A percentile compares a stretch with the other conserved stretches of the same genome.
Evolutionary conservation across 2,888 invertebrate species (phyloP).

Genomic region (Tiliacea citrago): DNA sequence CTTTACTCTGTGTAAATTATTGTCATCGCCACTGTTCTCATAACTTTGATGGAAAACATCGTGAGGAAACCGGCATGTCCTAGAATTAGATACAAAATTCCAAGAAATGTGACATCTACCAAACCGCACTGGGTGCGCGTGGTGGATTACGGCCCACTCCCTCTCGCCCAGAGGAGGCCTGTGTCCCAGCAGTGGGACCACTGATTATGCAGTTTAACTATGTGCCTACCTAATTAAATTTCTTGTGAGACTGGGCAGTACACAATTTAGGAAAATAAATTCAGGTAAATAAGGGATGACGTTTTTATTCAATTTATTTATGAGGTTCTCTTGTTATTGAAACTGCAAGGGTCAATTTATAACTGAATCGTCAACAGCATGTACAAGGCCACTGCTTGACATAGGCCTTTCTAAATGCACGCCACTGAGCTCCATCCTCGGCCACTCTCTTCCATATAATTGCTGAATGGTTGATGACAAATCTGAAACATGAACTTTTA

Average conservation of each 20-base stretch:
- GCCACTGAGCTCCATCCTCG: not conserved
- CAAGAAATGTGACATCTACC: no score
- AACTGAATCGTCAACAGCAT: not conserved
- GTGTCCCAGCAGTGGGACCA: no score
- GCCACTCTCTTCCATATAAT: not conserved
- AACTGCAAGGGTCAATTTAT: not conserved
- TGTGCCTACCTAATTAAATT: not conserved
- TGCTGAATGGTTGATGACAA: not conserved
- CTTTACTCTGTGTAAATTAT: no score
- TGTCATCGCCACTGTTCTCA: no score
- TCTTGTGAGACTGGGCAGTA: not conserved
- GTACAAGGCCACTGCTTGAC: not conserved
- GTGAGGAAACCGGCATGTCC: no score
- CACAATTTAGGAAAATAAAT: not conserved
- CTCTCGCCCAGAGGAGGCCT: no score
- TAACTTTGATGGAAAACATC: no score
- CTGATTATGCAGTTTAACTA: no score
- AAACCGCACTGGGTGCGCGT: no score
- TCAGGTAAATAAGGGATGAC: constrained; percentile 14
- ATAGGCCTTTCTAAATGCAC: not conserved
- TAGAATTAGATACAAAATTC: no score
- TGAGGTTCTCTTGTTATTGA: not conserved
- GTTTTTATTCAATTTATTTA: constrained; percentile 18
- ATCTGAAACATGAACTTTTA: constrained; percentile 30
- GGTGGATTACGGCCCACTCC: no score